phyloP scores from a whole-genome alignment of 2,113 vertebrate species.

The Cottus gobio region DNA sequence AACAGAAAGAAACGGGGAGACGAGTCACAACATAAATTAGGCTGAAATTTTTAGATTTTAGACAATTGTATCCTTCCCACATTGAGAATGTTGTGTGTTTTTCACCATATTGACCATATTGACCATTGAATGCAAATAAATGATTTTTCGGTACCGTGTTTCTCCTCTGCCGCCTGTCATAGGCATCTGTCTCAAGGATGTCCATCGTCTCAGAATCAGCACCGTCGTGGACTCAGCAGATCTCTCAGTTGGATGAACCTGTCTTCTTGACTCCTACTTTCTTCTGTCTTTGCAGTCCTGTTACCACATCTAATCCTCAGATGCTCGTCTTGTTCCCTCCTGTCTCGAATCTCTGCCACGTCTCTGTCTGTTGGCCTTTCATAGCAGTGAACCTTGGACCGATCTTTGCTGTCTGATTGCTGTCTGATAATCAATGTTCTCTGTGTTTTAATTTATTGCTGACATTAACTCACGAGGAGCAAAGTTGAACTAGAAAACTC shows the following conservation, averaged over 20 bases:
- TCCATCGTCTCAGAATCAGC: slow-evolving; percentile 77
- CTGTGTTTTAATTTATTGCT: slow-evolving; percentile 44
- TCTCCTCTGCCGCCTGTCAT: slow-evolving; percentile 78
- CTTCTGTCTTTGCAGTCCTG: neutral
- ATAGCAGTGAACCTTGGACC: slow-evolving; percentile 77
- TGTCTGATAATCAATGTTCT: slow-evolving; percentile 74
- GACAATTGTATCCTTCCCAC: neutral
- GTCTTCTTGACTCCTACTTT: neutral
- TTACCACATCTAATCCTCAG: slow-evolving; percentile 14
- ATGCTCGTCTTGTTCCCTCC: slow-evolving; percentile 1
- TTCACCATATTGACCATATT: neutral
- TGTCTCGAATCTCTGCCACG: slow-evolving; percentile 16
- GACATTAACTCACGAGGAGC: slow-evolving; percentile 62
- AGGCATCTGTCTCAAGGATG: slow-evolving; percentile 84
- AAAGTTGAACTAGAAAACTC: slow-evolving; percentile 60
- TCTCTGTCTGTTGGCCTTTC: slow-evolving; percentile 37
- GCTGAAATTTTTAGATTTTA: neutral
- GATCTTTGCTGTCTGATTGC: slow-evolving; percentile 66
- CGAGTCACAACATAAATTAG: neutral
- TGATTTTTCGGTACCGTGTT: slow-evolving; percentile 69
- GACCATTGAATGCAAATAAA: neutral
- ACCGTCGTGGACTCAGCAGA: neutral
- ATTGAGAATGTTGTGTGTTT: neutral
- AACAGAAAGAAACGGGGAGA: slow-evolving; percentile 22
- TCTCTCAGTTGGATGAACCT: slow-evolving; percentile 1